phyloP scores from a whole-genome alignment of 2,888 invertebrate species.

The Bimastos eiseni region DNA sequence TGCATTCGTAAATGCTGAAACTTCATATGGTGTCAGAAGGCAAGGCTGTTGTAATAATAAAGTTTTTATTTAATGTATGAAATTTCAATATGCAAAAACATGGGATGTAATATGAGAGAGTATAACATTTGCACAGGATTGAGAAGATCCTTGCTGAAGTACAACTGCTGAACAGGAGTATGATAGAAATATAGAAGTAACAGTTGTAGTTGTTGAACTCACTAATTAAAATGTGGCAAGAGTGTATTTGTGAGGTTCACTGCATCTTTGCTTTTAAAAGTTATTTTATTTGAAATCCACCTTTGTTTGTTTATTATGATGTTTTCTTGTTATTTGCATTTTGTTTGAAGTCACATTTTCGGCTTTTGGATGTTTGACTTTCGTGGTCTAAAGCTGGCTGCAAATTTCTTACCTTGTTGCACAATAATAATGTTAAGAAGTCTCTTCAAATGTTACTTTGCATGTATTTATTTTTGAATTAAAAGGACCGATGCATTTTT shows the following conservation, averaged over 20 bases:
- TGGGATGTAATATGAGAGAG: neutral
- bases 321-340: neutral
- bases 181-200: neutral
- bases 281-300: neutral
- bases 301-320: neutral
- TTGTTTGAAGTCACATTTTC: neutral
- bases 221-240: neutral
- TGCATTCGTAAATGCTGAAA: neutral
- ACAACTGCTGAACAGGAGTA: neutral
- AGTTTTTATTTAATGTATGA: neutral
- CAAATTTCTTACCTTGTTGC: neutral
- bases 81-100: neutral
- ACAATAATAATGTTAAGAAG: neutral
- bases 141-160: neutral
- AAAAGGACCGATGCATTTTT: neutral
- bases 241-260: neutral
- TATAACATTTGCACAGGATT: neutral
- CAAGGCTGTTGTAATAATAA: neutral
- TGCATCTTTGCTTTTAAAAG: neutral
- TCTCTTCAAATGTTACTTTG: no score
- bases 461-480: neutral
- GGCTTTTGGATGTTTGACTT: neutral
- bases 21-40: neutral
- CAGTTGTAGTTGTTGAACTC: neutral
- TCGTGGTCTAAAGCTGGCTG: neutral